Evolutionary conservation across 1,140 invertebrate species (phyloP), one percentile per base, ranked within the genome.

Genomic region (Stratiolaelaps scimitus): DNA sequence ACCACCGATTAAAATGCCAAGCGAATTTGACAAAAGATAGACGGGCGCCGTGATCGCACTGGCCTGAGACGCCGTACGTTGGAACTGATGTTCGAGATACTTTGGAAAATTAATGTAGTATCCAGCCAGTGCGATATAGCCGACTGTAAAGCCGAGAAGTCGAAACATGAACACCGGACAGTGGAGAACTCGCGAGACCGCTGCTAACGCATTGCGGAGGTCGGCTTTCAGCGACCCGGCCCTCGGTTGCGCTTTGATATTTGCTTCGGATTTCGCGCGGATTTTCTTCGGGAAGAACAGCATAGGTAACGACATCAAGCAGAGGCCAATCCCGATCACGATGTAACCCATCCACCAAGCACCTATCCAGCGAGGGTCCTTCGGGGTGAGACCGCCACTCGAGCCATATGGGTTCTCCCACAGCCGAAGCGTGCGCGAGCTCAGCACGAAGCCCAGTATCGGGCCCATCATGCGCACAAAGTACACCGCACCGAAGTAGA

Each of bases 51-150:
- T 45, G 10, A 44, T 48, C 48, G 26, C 73, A 29, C 81, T 82
- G 1, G 84, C 83, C 0, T 80, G 79, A 0, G 83, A 82, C 1
- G 84, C 83, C 15, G 84, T 84, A 70, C 85, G 82, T 67, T 81
- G 79, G 71, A 85, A 86, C 71, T 85, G 83, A 0, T 81, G 83
- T 73, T 86, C 84, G 64, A 85, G 83, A 67, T 85, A 86, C 72
- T 86, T 86, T 0, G 84, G 84, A 71, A 84, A 79, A 69, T 85
- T 85, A 15, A 84, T 84, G 80, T 82, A 84, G 69, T 84, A 86
- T 0, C 84, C 84, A 73, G 83, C 82, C 68, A 83, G 82, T 0
- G 83, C 83, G 68, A 69, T 70, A 20, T 69, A 53, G 7, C 67
- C 7, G 1, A 69, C 65, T 5, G 69, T 67, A 2, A 65, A 66